These are phyloP conservation scores for Itoplectis maculator DNA, from an alignment of 2,888 invertebrate species.

Conservation along the genomic window DNA sequence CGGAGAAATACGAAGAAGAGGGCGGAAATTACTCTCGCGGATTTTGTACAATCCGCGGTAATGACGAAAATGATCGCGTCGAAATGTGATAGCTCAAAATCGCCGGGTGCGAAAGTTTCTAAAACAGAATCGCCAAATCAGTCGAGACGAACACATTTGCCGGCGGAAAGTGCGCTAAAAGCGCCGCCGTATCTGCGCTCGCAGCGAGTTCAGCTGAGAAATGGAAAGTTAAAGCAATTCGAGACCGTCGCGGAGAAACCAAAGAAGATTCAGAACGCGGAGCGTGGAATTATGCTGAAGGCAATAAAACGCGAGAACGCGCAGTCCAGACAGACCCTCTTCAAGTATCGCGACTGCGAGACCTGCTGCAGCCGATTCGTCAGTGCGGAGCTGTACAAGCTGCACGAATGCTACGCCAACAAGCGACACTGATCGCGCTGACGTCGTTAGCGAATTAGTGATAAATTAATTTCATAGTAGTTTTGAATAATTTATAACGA, in stretches of 20 bases:
- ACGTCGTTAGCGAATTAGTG: not conserved
- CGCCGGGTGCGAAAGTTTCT: not conserved
- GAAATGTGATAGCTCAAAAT: no score
- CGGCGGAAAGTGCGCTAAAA: slow-evolving; percentile 1
- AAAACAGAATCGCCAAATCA: not conserved
- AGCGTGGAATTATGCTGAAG: not conserved
- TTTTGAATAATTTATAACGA: not conserved
- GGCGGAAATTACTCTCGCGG: no score
- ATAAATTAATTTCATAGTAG: not conserved
- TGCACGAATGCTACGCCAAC: slow-evolving; percentile 75
- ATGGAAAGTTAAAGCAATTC: slow-evolving; percentile 71
- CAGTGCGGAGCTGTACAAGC: slow-evolving; percentile 75
- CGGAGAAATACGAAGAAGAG: no score
- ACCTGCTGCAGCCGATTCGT: slow-evolving; percentile 73
- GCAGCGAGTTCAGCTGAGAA: slow-evolving; percentile 73
- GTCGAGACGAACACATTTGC: slow-evolving; percentile 7
- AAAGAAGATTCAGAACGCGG: slow-evolving; percentile 24
- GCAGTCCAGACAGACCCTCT: not conserved
- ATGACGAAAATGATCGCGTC: no score
- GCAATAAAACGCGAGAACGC: slow-evolving; percentile 1
- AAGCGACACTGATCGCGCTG: slow-evolving; percentile 63
- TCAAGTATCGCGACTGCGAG: slow-evolving; percentile 69
- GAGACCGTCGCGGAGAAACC: slow-evolving; percentile 30
- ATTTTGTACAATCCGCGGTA: not conserved
- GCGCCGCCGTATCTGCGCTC: slow-evolving; percentile 72